phyloP scores from a whole-genome alignment of 2,888 invertebrate species.

The Axea sp. region DNA sequence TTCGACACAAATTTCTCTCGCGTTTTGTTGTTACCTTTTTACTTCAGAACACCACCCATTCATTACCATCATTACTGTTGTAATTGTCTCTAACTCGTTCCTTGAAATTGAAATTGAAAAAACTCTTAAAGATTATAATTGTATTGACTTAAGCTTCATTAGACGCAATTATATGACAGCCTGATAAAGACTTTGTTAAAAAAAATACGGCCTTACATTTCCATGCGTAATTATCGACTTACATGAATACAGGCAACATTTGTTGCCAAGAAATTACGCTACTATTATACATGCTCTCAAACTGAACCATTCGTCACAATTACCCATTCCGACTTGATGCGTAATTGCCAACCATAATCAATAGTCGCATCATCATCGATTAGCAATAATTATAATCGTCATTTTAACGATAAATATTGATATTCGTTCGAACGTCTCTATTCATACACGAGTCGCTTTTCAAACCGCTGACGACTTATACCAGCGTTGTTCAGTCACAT shows the following conservation, averaged over 20 bases:
- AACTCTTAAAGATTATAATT: constrained; percentile 37
- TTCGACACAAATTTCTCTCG: too few species aligned
- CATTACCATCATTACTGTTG: constrained; percentile 3
- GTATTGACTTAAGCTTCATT: constrained; percentile 48
- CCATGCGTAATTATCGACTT: constrained; percentile 21
- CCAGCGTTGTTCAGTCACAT: too few species aligned
- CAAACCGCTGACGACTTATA: too few species aligned
- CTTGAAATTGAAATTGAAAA: too few species aligned
- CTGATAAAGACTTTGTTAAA: constrained; percentile 27
- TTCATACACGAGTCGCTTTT: too few species aligned
- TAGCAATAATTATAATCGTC: constrained; percentile 37
- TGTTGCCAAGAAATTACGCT: constrained; percentile 15
- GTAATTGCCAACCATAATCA: constrained; percentile 48
- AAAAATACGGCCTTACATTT: constrained; percentile 23
- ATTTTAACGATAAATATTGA: constrained; percentile 18
- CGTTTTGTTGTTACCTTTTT: constrained; percentile 3
- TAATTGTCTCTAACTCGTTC: constrained; percentile 21
- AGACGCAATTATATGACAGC: constrained; percentile 34
- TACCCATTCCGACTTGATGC: constrained; percentile 23
- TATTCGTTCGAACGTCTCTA: constrained; percentile 10
- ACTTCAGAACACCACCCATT: background rate
- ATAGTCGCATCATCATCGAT: constrained; percentile 37
- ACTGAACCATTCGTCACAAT: constrained; percentile 46
- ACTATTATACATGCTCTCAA: constrained; percentile 29
- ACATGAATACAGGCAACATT: constrained; percentile 8